Base-by-base conservation (phyloP, 2,888 invertebrate genomes). In the Brachypalpus laphriformis region DNA sequence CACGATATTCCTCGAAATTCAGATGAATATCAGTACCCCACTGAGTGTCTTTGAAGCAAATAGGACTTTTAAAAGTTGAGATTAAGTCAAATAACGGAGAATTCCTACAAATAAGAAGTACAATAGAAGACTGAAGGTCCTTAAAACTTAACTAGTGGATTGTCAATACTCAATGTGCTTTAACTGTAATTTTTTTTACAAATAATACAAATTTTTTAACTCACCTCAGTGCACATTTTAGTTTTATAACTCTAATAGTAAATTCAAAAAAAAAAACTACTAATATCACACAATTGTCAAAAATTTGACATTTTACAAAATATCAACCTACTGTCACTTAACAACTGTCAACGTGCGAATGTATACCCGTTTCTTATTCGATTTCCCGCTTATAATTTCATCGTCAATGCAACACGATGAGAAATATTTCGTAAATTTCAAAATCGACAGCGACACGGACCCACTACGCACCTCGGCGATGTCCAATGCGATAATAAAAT, bases 401-500 rank as follows among this genome's bases (percentile, higher is more conserved):
- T 75, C 18, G 37, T 25, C 42, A 34, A 34, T 34, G 34, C 34
- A 34, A 66, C 42, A 45, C 49, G 40, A 6, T 54, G 25, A 59
- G 11, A 31, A 80, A 18, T 54, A 61, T 56, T 81, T 81, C 80
- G 80, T 71, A 85, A 85, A 77, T 51, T 45, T n/a, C 31, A 42
- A 45, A 31, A 71, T 63, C 63, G 22, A 70, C 63, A 74, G 63
- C 70, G 70, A 45, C 61, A 85, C 71, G 61, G 28, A 76, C 18
- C 70, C 81, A 85, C 74, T 66, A 85, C 85, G 75, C 81, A 76
- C 75, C 75, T 66, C 81, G 81, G 28, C 85, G 75, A 76, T 76
- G 85, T 81, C 85, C 81, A 74, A 81, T 76, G 61, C 81, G 85
- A 81, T 81, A 85, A 85, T 85, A 85, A 85, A 54, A n/a, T n/a